phyloP scores from a whole-genome alignment of 2,797 vertebrate genomes.

The Apogon hyalosoma region DNA sequence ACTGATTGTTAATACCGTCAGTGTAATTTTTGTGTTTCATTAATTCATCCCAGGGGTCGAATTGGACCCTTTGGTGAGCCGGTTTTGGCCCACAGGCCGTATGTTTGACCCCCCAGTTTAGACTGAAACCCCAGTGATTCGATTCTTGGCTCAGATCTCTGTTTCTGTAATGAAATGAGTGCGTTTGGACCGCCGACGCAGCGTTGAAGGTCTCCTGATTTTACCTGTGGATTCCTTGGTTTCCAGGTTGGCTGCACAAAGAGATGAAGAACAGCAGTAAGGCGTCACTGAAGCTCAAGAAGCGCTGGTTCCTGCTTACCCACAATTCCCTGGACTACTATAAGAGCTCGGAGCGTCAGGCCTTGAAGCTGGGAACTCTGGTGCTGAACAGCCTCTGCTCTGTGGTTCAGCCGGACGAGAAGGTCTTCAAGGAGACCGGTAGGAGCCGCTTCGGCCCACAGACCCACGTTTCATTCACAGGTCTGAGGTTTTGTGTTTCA shows the following conservation, averaged over 20 bases:
- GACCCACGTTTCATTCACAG: no score
- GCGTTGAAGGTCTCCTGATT: no score
- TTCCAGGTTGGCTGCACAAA: slow-evolving; percentile 94
- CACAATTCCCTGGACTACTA: slow-evolving; percentile 98
- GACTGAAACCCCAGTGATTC: no score
- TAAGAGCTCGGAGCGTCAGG: slow-evolving; percentile 93
- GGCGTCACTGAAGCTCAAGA: slow-evolving; percentile 91
- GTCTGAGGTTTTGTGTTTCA: neutral
- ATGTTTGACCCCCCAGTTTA: no score
- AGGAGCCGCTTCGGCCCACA: slow-evolving; percentile 2
- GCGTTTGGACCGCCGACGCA: no score
- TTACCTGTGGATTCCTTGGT: rapidly evolving
- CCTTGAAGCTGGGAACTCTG: slow-evolving; percentile 93
- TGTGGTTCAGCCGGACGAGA: slow-evolving; percentile 92
- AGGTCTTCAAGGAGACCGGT: slow-evolving; percentile 96
- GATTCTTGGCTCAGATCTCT: no score
- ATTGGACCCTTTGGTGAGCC: no score
- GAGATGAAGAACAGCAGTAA: slow-evolving; percentile 93
- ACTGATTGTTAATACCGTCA: no score
- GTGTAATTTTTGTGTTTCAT: no score
- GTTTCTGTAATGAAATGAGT: no score
- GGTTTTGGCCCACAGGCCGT: no score
- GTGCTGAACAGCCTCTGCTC: slow-evolving; percentile 98
- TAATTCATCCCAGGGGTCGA: no score
- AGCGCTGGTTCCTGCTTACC: slow-evolving; percentile 97